Base-by-base conservation (phyloP, 2,888 invertebrate genomes). In the Nomada lathburiana region DNA sequence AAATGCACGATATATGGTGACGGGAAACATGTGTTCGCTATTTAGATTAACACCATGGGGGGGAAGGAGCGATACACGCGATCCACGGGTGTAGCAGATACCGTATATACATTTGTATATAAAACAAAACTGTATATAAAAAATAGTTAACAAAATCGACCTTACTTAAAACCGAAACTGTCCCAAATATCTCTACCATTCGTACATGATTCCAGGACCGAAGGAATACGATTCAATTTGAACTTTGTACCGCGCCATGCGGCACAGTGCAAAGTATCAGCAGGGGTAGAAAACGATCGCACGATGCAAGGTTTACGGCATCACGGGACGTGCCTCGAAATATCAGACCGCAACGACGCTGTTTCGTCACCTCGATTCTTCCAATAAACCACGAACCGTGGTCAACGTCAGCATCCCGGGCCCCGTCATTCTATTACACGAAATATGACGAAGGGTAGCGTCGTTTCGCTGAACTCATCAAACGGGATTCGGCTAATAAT, bases 401-500 rank as follows among this genome's bases (percentile, higher is more conserved):
- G 16, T 10, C 42, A 2, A 69, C 23, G 18, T 20, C 23, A 57
- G 13, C 47, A 13, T 53, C 18, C 11, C 26, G 26, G 18, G 26
- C 26, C 11, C 13, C 9, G 3, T 26, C 26, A 26, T 70, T 70
- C 44, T 73, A 73, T 76, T 69, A 53, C 67, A 26, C n/a, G 50
- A 67, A 20, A 44, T 59, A 63, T 68, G 67, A 60, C 65, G 42
- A 76, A 55, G 62, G 26, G 26, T 29, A 23, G 29, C 23, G 55
- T 55, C 55, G 26, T 68, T 26, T 63, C 72, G 55, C 50, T 57
- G 76, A 69, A 67, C 62, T 73, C 63, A 63, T 68, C 70, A 70
- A 83, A 76, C 36, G 26, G 16, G 44, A 18, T 67, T 62, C 72
- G 57, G 53, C 73, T 83, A 84, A 83, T 80, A 83, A 76, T 80